Base-by-base conservation (phyloP, 2,888 invertebrate species). In the Drosophila kuntzei region DNA sequence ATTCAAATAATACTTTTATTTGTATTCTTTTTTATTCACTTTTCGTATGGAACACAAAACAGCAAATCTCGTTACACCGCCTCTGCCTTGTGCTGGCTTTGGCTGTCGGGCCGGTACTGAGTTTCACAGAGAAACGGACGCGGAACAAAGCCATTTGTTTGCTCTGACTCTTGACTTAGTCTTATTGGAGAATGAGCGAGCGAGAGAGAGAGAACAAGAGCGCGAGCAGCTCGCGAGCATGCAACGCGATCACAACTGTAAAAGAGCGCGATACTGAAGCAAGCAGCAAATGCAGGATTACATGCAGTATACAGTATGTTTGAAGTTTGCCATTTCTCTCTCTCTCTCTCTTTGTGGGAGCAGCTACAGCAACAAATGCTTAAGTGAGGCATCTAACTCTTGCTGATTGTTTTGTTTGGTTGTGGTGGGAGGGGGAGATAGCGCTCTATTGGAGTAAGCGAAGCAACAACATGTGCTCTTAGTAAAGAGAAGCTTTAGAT, bases 21-120 rank as follows among this genome's bases (percentile, higher is more conserved):
- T 53, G 27, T 43, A 50, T 34, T 16, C 16, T 12, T 53, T 49
- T 3, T 46, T 60, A 9, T 36, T 50, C 20, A 11, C n/a, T 50
- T 44, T 53, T 57, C 51, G 41, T 39, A 39, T 44, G 46, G 20
- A 51, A 46, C 72, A 46, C 51, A 44, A 46, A 32, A 50, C 63
- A 50, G 14, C 50, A 63, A 73, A 71, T 69, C 67, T 69, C 80
- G 61, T 58, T 65, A 62, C 9, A 34, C 62, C 67, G 79, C 66
- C 44, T 50, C 27, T 41, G 79, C 53, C 65, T 76, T 86, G 47
- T 62, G 68, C 41, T 79, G 61, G 36, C 64, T 75, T 50, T 76
- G 85, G 58, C 64, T 57, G 76, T 44, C 71, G 41, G 36, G 37
- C 46, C 49, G 41, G 27, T 61, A 76, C 76, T 76, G 64, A 76